phyloP scores from a whole-genome alignment of 2,797 vertebrate genomes.

The Sebastes reedi region DNA sequence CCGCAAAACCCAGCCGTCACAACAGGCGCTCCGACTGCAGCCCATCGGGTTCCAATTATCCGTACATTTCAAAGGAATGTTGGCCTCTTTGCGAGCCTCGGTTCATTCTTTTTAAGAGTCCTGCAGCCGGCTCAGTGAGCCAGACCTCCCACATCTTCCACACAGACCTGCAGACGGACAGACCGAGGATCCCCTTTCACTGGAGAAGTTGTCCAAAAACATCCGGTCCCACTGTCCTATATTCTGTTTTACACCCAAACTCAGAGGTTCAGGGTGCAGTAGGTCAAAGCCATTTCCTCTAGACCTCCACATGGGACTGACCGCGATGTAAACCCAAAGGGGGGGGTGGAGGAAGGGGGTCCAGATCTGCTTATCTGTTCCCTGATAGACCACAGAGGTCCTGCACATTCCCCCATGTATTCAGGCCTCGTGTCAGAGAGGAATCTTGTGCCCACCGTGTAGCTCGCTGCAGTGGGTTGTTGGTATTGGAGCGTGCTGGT shows the following conservation, averaged over 20 bases:
- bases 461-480: conserved; percentile 8
- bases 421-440: conserved; percentile 40
- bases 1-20: conserved; percentile 73
- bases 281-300: conserved; percentile 76
- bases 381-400: conserved; percentile 31
- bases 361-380: conserved; percentile 34
- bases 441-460: conserved; percentile 39
- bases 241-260: conserved; percentile 67
- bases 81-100: conserved; percentile 72
- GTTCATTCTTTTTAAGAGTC: conserved; percentile 70
- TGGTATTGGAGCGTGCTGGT: conserved; percentile 52
- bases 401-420: background rate
- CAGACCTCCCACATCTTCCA: conserved; percentile 77
- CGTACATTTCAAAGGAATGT: conserved; percentile 81
- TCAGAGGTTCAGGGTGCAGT: conserved; percentile 58
- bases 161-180: conserved; percentile 54
- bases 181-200: conserved; percentile 58
- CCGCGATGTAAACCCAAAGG: conserved; percentile 47
- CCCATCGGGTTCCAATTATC: conserved; percentile 83
- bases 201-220: conserved; percentile 64
- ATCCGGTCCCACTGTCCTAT: conserved; percentile 72
- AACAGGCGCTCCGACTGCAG: conserved; percentile 76
- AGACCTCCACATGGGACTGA: conserved; percentile 62
- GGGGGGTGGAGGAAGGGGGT: conserved; percentile 16
- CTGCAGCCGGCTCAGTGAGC: conserved; percentile 57